Conservation (phyloP, 2,888 invertebrate genomes). For the Leptopilina drosophilae region DNA sequence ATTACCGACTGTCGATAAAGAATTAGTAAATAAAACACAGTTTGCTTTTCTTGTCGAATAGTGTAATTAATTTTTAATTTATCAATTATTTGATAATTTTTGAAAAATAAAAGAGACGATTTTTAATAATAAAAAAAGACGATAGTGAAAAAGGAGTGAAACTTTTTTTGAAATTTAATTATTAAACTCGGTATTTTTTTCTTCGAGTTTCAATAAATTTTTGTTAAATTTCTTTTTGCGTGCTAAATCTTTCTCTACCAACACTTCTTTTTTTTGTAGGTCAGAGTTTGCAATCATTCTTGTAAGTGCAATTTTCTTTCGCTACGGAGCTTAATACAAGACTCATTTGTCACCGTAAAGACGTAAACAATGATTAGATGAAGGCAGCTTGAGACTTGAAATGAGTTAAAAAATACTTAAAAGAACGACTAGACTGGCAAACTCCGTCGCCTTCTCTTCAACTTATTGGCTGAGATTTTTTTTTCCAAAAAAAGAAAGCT, state of each 20-base stretch:
- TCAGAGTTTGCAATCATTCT: conserved; percentile 1
- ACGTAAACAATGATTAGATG: conserved; percentile 31
- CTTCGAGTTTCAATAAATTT: not conserved
- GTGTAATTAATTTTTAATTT: too few relatives aligned
- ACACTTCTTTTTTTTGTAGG: not conserved
- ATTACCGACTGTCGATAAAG: too few relatives aligned
- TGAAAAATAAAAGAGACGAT: too few relatives aligned
- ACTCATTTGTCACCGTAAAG: not conserved
- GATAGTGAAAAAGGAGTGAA: too few relatives aligned
- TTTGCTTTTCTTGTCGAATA: too few relatives aligned
- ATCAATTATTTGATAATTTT: too few relatives aligned
- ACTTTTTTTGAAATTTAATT: too few relatives aligned
- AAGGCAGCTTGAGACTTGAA: not conserved
- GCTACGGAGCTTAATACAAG: not conserved
- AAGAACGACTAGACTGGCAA: conserved; percentile 17
- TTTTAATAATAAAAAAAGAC: too few relatives aligned
- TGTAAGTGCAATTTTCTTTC: not conserved
- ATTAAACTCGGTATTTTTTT: not conserved
- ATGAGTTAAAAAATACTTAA: not conserved
- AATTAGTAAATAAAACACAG: too few relatives aligned
- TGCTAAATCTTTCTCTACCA: not conserved
- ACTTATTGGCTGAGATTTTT: not conserved
- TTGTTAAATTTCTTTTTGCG: not conserved
- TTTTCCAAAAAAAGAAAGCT: not conserved
- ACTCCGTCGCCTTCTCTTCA: not conserved